Percentiles rank a stretch among this genome's conserved stretches.
Conservation (phyloP, 1,140 invertebrate genomes). For the Drosophila prosaltans region DNA sequence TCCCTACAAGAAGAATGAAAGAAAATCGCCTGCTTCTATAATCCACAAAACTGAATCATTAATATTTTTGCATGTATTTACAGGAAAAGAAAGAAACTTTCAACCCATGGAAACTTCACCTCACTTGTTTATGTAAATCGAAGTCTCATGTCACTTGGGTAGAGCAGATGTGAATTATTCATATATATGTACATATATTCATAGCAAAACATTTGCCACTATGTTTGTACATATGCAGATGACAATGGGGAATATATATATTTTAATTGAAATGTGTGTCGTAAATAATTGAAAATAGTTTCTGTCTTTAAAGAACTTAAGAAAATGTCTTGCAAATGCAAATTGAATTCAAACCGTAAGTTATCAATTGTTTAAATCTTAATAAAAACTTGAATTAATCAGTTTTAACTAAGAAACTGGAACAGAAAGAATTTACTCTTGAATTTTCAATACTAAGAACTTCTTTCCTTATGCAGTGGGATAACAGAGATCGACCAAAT, state of each 20-base stretch:
- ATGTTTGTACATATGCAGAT: slow-evolving; percentile 44
- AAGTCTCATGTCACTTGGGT: slow-evolving; percentile 53
- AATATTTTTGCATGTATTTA: slow-evolving; percentile 8
- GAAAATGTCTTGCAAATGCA: background rate
- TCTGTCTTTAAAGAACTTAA: slow-evolving; percentile 5
- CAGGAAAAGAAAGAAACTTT: slow-evolving; percentile 17
- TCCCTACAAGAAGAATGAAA: slow-evolving; percentile 17
- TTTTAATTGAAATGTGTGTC: slow-evolving; percentile 61
- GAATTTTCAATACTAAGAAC: too few species aligned
- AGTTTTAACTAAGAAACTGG: background rate
- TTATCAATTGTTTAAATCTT: too few species aligned
- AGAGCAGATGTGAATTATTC: slow-evolving; percentile 8
- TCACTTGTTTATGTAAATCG: slow-evolving; percentile 71
- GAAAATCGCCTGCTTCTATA: background rate
- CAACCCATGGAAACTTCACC: slow-evolving; percentile 17
- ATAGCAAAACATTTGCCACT: slow-evolving; percentile 23
- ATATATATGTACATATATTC: slow-evolving; percentile 44
- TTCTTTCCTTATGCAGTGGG: too few species aligned
- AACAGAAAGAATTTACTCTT: too few species aligned
- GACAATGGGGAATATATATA: slow-evolving; percentile 32
- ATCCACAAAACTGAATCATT: slow-evolving; percentile 4
- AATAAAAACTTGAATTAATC: background rate
- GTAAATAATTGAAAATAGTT: slow-evolving; percentile 66
- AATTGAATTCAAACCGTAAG: background rate
- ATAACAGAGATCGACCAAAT: too few species aligned